Conservation (phyloP, 1,140 invertebrate species). For the Platorchestia sp. region DNA sequence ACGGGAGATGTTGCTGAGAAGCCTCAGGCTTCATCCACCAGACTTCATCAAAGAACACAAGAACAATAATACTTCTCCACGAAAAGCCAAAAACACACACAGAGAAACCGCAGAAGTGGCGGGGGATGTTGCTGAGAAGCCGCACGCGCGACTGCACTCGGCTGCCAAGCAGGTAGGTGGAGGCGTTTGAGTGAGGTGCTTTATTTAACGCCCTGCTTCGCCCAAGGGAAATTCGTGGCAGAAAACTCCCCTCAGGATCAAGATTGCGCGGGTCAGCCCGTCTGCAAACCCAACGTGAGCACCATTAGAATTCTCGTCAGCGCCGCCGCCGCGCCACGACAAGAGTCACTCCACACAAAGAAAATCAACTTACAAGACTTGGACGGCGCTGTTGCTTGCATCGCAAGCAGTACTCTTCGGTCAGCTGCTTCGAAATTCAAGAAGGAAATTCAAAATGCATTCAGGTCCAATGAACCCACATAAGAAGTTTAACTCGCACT, state of each 20-base stretch:
- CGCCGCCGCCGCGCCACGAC: background rate
- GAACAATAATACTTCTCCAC: too few species aligned
- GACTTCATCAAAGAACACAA: too few species aligned
- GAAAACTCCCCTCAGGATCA: constrained; percentile 23
- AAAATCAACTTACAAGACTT: constrained; percentile 24
- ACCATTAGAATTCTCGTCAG: constrained; percentile 27
- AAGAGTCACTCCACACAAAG: constrained; percentile 26
- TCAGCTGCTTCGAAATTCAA: background rate
- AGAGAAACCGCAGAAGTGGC: background rate
- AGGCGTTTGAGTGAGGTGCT: constrained; percentile 46
- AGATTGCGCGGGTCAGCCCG: constrained; percentile 11
- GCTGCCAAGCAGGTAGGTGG: background rate
- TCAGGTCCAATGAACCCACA: background rate
- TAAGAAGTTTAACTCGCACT: background rate
- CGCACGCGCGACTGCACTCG: background rate
- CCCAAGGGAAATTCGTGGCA: constrained; percentile 33
- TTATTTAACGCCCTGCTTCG: constrained; percentile 49
- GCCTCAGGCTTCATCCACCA: too few species aligned
- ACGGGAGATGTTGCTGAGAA: too few species aligned
- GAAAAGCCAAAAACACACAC: background rate
- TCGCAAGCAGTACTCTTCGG: background rate
- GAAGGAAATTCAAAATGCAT: background rate
- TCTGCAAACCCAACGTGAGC: background rate
- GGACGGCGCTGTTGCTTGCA: background rate
- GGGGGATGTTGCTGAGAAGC: background rate